Evolutionary conservation across 2,888 invertebrate genomes (phyloP).

Genomic region (Caenorhabditis parvicauda): DNA sequence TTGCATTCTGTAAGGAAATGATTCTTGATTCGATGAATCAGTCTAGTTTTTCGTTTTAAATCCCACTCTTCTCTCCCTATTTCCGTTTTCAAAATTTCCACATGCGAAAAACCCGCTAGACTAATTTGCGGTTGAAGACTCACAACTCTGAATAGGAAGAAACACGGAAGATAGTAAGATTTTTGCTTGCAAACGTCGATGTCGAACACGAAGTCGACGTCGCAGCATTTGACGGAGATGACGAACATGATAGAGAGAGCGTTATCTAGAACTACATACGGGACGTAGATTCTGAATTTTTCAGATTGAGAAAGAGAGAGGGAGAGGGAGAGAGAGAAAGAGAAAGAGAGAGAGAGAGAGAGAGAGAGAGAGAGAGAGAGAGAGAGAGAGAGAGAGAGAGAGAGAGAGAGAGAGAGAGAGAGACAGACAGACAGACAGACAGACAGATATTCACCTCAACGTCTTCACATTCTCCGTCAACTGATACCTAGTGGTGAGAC

Average conservation of each 20-base stretch:
- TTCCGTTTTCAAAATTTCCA: not conserved
- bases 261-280: constrained; percentile 28
- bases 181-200: constrained; percentile 11
- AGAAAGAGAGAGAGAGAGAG: not conserved
- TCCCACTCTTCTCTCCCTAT: too few species aligned
- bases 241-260: constrained; percentile 25
- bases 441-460: constrained; percentile 7
- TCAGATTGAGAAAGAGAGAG: too few species aligned
- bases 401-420: not conserved
- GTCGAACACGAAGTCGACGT: constrained; percentile 24
- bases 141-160: constrained; percentile 1
- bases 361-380: not conserved
- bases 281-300: constrained; percentile 26
- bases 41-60: too few species aligned
- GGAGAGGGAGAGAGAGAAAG: not conserved
- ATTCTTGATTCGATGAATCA: too few species aligned
- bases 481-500: constrained; percentile 22
- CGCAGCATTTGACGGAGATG: constrained; percentile 15
- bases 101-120: not conserved
- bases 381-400: not conserved
- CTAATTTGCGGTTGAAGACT: not conserved
- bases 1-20: too few species aligned
- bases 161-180: constrained; percentile 10
- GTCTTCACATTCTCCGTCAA: constrained; percentile 26
- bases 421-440: not conserved